Percentiles rank a stretch among this genome's conserved stretches.
Conservation (phyloP, 1,140 invertebrate species). For the Aplysia californica region DNA sequence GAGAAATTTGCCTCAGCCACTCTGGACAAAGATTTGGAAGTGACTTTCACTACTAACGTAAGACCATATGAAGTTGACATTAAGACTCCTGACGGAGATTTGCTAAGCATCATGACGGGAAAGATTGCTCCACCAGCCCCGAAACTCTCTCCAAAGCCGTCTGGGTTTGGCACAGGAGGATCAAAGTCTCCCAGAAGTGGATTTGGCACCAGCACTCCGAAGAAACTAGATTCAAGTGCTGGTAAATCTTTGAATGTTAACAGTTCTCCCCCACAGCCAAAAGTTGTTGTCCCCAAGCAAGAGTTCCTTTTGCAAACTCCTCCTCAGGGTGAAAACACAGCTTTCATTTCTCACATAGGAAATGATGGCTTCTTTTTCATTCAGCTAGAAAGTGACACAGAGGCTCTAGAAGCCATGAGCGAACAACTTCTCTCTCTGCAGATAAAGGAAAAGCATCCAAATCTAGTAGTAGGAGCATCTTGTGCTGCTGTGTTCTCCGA, state of each 20-base stretch:
- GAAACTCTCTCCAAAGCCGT: not conserved
- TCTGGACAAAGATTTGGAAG: constrained; percentile 33
- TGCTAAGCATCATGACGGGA: not conserved
- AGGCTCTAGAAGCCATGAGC: constrained; percentile 70
- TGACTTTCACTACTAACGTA: constrained; percentile 27
- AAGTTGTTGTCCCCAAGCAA: constrained; percentile 17
- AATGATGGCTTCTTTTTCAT: constrained; percentile 68
- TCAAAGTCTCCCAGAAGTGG: constrained; percentile 1
- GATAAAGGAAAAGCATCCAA: not conserved
- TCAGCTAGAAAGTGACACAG: constrained; percentile 58
- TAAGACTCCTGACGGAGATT: constrained; percentile 10
- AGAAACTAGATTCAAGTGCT: not conserved
- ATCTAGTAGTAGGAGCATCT: constrained; percentile 54
- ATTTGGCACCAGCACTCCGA: constrained; percentile 14
- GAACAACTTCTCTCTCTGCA: constrained; percentile 33
- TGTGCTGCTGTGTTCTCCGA: constrained; percentile 79
- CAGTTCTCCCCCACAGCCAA: not conserved
- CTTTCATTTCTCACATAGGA: constrained; percentile 49
- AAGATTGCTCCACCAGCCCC: not conserved
- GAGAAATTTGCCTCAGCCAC: constrained; percentile 30
- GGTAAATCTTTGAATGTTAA: not conserved
- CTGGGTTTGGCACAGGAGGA: not conserved
- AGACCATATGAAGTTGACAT: constrained; percentile 35
- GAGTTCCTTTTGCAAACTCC: constrained; percentile 29
- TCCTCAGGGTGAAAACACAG: constrained; percentile 31